Base-by-base conservation (phyloP, 2,888 invertebrate species). In the Rapana venosa region DNA sequence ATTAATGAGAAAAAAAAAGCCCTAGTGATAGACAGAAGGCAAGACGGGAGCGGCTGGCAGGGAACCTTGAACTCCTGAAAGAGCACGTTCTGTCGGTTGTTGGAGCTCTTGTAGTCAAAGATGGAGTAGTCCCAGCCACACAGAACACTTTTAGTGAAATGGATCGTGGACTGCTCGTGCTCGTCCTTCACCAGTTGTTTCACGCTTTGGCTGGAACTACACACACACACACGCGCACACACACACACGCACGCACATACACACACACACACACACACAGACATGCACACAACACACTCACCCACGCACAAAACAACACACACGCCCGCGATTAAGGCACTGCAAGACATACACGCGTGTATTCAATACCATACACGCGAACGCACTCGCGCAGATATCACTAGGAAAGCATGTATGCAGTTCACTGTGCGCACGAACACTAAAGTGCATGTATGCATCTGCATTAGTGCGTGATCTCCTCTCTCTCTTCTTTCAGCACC, bases 91-190 rank as follows among this genome's bases (percentile, higher is more conserved):
- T 98, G 98, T 95, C 98, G 98, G 20, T 98, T 97, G 92, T 96
- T 97, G 0, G 98, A 98, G 0, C 98, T 97, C 95, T 98, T 98
- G 87, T 97, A 97, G 93, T 98, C 98, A 47, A 91, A 93, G 91
- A 98, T 98, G 94, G 98, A 98, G 95, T 98, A 98, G 95, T 98
- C 98, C 98, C 98, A 98, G 0, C 98, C 98, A 0, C 98, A 98
- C 93, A 98, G 98, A 0, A 98, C 97, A 87, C 98, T 96, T 96
- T 98, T 98, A 93, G 98, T 98, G 95, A 98, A 98, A 95, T 97
- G 97, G 95, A 93, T 92, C 79, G 93, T 90, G 17, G 91, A 91
- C 32, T 92, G 93, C 91, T 84, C 92, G 90, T 36, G 88, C 90
- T 89, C 87, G 22, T 92, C 92, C 87, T 93, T 88, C 13, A 98